Evolutionary conservation across 2,888 invertebrate genomes (phyloP).

Genomic region (Frankliniella intonsa): DNA sequence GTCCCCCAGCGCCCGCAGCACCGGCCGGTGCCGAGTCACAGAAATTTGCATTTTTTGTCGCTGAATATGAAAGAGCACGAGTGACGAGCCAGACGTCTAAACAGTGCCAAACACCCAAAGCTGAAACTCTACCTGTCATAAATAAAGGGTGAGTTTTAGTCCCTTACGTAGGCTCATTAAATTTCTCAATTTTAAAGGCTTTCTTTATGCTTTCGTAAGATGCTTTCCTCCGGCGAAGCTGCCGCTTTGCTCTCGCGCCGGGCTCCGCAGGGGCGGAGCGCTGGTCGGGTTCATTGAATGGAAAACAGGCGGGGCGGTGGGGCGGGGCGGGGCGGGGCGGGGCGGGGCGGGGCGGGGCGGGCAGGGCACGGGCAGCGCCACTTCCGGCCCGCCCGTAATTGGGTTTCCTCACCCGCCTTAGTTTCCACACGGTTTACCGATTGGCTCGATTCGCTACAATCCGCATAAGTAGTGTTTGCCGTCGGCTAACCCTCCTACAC

Average conservation of each 20-base stretch:
- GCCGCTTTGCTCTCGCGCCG: no score
- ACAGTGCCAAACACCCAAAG: no score
- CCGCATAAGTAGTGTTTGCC: not conserved
- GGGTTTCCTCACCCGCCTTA: not conserved
- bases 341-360: no score
- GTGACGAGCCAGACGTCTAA: not conserved
- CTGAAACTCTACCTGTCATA: no score
- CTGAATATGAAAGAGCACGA: not conserved
- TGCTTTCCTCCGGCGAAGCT: no score
- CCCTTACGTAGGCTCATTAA: no score
- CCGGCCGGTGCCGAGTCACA: not conserved
- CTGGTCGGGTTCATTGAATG: not conserved
- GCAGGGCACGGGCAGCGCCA: no score
- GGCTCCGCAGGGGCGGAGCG: no score
- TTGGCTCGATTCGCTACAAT: not conserved
- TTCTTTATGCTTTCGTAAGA: no score
- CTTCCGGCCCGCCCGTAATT: not conserved
- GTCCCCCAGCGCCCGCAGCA: not conserved
- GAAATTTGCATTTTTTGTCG: slow-evolving; percentile 10
- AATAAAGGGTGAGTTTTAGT: no score
- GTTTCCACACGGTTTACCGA: not conserved
- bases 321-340: no score
- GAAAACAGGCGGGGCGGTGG: not conserved
- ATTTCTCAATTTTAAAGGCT: no score
- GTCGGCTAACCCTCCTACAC: not conserved